These are phyloP conservation scores for Goniozus legneri DNA, from an alignment of 1,140 invertebrate genomes.

Conservation along the genomic window DNA sequence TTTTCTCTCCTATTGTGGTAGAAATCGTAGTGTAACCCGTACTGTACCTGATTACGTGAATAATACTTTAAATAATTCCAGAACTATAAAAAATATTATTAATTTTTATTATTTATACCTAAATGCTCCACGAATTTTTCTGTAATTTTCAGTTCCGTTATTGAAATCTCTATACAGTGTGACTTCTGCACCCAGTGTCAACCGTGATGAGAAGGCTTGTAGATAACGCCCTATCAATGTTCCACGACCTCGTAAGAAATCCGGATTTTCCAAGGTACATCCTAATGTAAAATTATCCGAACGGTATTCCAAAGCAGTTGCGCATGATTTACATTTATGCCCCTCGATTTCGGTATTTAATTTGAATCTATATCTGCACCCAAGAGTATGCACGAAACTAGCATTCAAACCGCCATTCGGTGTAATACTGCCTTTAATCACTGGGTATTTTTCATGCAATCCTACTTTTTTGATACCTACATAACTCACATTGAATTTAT, in stretches of 20 bases:
- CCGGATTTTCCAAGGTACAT: slow-evolving; percentile 64
- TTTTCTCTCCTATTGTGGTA: slow-evolving; percentile 67
- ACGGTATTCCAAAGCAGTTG: slow-evolving; percentile 63
- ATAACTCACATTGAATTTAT: slow-evolving; percentile 79
- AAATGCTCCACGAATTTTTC: too few species aligned
- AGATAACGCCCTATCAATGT: slow-evolving; percentile 68
- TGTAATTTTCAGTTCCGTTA: slow-evolving; percentile 63
- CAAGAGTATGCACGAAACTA: slow-evolving; percentile 70
- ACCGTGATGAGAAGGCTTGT: slow-evolving; percentile 62
- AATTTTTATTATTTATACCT: too few species aligned
- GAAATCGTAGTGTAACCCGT: slow-evolving; percentile 58
- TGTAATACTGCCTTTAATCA: slow-evolving; percentile 72
- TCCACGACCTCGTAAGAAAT: slow-evolving; percentile 62
- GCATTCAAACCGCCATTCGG: slow-evolving; percentile 73
- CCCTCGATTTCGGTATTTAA: slow-evolving; percentile 66
- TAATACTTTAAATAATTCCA: too few species aligned
- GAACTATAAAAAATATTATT: too few species aligned
- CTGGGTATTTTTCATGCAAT: slow-evolving; percentile 65
- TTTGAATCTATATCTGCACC: slow-evolving; percentile 60
- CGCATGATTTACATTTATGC: slow-evolving; percentile 58
- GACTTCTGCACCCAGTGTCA: slow-evolving; percentile 71
- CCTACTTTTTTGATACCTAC: slow-evolving; percentile 61
- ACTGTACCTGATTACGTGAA: slow-evolving; percentile 68
- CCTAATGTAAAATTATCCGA: slow-evolving; percentile 65
- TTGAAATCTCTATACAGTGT: too few species aligned